phyloP scores from a whole-genome alignment of 2,797 vertebrate genomes.

The Sorex maritimensis region DNA sequence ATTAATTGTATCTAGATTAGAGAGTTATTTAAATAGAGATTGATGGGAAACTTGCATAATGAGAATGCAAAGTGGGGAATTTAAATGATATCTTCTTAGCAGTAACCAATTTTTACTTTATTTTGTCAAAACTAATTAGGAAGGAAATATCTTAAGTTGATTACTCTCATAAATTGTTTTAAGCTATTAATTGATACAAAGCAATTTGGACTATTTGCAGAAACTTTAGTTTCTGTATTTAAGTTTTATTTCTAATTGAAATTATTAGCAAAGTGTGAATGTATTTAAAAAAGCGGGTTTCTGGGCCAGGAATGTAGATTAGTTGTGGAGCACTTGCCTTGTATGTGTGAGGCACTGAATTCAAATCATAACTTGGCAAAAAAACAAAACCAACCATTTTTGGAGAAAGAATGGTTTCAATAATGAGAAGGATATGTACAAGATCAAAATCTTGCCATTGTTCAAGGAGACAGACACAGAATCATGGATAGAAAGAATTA shows the following conservation, averaged over 20 bases:
- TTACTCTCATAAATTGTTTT: slow-evolving; percentile 75
- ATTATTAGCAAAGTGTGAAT: slow-evolving; percentile 49
- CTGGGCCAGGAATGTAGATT: too few species aligned
- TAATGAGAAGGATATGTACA: slow-evolving; percentile 54
- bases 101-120: slow-evolving; percentile 85
- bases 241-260: slow-evolving; percentile 68
- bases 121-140: slow-evolving; percentile 80
- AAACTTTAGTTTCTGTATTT: slow-evolving; percentile 75
- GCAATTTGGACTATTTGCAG: slow-evolving; percentile 74
- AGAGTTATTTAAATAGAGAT: slow-evolving; percentile 82
- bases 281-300: too few species aligned
- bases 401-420: neutral
- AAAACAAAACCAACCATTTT: neutral
- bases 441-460: slow-evolving; percentile 1
- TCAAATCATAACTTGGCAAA: neutral
- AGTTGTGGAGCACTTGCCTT: too few species aligned
- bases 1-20: slow-evolving; percentile 84
- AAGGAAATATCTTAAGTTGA: slow-evolving; percentile 84
- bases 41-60: slow-evolving; percentile 81
- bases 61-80: slow-evolving; percentile 67
- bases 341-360: too few species aligned
- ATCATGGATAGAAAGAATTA: neutral
- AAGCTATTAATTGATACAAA: slow-evolving; percentile 79
- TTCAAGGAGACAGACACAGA: neutral
- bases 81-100: slow-evolving; percentile 79